These are phyloP conservation scores for Epinephelus cyanopodus DNA, from an alignment of 2,113 vertebrate species.

Conservation along the genomic window DNA sequence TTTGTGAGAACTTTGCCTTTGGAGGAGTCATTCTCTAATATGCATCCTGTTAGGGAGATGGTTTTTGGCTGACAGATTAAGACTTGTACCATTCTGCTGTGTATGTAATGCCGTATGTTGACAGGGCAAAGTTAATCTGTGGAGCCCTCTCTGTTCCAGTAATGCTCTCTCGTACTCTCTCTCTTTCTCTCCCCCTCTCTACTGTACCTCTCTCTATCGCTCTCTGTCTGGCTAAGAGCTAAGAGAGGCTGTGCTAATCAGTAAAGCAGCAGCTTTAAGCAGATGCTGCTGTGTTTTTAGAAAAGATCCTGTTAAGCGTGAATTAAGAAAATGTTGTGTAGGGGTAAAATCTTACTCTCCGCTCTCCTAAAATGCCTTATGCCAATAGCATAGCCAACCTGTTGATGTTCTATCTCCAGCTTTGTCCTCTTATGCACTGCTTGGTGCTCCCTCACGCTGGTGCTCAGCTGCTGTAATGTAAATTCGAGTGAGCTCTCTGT, in stretches of 20 bases:
- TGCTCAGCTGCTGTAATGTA: slow-evolving; percentile 39
- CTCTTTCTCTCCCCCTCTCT: not conserved
- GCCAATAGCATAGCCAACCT: slow-evolving; percentile 15
- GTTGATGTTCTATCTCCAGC: slow-evolving; percentile 8
- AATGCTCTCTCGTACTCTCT: not conserved
- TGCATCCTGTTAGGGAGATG: slow-evolving; percentile 48
- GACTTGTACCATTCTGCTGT: slow-evolving; percentile 42
- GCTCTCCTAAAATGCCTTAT: slow-evolving; percentile 20
- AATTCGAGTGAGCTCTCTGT: slow-evolving; percentile 51
- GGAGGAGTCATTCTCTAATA: slow-evolving; percentile 23
- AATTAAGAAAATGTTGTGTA: slow-evolving; percentile 58
- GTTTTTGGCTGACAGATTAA: slow-evolving; percentile 52
- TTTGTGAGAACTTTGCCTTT: slow-evolving; percentile 34
- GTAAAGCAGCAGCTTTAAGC: slow-evolving; percentile 66
- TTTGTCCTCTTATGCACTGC: slow-evolving; percentile 4
- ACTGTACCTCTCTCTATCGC: slow-evolving; percentile 7
- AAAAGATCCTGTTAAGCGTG: slow-evolving; percentile 73
- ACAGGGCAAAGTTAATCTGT: slow-evolving; percentile 57
- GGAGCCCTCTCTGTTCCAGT: slow-evolving; percentile 21
- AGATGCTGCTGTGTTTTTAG: slow-evolving; percentile 72
- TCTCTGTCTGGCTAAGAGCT: slow-evolving; percentile 49
- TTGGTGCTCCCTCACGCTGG: not conserved
- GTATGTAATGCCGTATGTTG: slow-evolving; percentile 40
- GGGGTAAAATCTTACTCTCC: slow-evolving; percentile 49
- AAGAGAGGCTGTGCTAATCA: slow-evolving; percentile 63